Evolutionary conservation across 2,797 vertebrate species (phyloP).

Genomic region (Oryzias sinensis): DNA sequence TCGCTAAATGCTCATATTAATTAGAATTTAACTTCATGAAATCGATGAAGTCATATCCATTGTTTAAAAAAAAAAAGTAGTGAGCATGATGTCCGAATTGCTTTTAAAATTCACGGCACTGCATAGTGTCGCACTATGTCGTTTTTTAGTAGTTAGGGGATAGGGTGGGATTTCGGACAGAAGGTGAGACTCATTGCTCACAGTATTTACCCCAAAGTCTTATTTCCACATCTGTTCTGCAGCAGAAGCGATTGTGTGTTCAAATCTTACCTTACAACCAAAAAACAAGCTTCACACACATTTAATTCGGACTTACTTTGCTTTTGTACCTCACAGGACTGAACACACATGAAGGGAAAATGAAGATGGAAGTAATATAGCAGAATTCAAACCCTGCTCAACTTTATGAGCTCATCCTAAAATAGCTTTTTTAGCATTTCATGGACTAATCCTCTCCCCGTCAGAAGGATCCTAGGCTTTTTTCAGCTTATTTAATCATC

Average conservation of each 20-base stretch:
- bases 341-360: slow-evolving; percentile 2
- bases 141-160: no score
- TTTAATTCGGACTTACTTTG: slow-evolving; percentile 26
- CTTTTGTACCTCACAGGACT: slow-evolving; percentile 19
- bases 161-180: no score
- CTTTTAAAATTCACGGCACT: no score
- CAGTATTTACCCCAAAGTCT: neutral
- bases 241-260: neutral
- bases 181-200: no score
- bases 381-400: slow-evolving; percentile 47
- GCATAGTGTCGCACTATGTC: no score
- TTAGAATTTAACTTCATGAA: no score
- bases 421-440: slow-evolving; percentile 42
- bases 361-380: neutral
- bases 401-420: slow-evolving; percentile 49
- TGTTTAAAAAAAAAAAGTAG: no score
- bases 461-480: slow-evolving; percentile 43
- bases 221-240: slow-evolving; percentile 1
- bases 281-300: slow-evolving; percentile 11
- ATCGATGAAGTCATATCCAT: no score
- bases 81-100: no score
- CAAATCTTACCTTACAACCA: slow-evolving; percentile 9
- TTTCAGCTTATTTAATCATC: slow-evolving; percentile 39
- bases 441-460: slow-evolving; percentile 33
- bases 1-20: no score